These are phyloP conservation scores for Battus philenor DNA, from an alignment of 1,140 invertebrate genomes.

Conservation along the genomic window DNA sequence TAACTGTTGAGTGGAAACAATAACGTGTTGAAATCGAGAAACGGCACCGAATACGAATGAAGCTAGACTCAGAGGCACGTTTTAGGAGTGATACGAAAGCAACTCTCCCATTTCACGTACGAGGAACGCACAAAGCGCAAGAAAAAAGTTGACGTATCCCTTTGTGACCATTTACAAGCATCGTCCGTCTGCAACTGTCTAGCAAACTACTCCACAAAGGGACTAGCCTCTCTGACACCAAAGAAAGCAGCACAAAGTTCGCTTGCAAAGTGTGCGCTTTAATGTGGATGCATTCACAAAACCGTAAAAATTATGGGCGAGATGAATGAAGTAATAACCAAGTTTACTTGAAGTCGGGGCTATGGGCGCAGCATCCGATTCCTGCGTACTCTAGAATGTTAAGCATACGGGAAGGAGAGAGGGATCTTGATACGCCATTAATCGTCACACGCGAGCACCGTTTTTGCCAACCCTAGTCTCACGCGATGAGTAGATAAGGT, in stretches of 20 bases:
- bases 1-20: slow-evolving; percentile 17
- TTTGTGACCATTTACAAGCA: slow-evolving; percentile 10
- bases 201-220: slow-evolving; percentile 1
- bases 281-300: neutral
- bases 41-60: slow-evolving; percentile 16
- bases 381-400: slow-evolving; percentile 18
- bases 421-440: slow-evolving; percentile 22
- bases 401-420: slow-evolving; percentile 18
- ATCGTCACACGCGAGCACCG: slow-evolving; percentile 16
- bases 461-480: slow-evolving; percentile 22
- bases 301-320: neutral
- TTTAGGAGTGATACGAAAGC: neutral
- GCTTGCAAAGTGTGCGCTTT: neutral
- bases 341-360: slow-evolving; percentile 8
- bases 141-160: slow-evolving; percentile 12
- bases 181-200: slow-evolving; percentile 6
- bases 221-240: neutral
- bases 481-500: slow-evolving; percentile 26
- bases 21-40: slow-evolving; percentile 25
- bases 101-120: slow-evolving; percentile 4
- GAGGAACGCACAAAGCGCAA: slow-evolving; percentile 6
- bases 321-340: slow-evolving; percentile 22
- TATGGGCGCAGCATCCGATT: slow-evolving; percentile 13
- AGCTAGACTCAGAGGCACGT: too few relatives aligned
- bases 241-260: slow-evolving; percentile 10